Conservation (phyloP, 2,113 vertebrate species). For the Dendropsophus ebraccatus region DNA sequence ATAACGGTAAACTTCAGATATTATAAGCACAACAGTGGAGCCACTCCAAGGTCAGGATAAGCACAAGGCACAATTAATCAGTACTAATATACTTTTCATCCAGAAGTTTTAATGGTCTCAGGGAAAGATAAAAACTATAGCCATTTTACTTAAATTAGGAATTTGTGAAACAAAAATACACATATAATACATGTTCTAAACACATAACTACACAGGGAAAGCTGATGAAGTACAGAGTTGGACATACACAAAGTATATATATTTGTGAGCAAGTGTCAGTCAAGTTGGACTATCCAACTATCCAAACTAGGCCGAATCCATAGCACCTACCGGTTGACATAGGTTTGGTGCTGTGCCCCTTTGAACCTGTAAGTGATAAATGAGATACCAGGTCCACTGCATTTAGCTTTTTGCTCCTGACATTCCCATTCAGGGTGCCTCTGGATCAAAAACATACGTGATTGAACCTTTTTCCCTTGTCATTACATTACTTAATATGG, state of each 20-base stretch:
- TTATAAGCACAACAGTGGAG: conserved; percentile 35
- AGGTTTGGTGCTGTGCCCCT: no score
- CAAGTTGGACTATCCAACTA: no score
- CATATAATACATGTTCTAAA: background rate
- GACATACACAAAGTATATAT: background rate
- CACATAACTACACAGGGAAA: background rate
- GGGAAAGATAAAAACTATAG: background rate
- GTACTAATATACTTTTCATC: conserved; percentile 19
- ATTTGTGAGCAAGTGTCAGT: no score
- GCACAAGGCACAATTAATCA: conserved; percentile 50
- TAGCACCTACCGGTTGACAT: no score
- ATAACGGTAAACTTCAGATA: conserved; percentile 50
- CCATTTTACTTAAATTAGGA: background rate
- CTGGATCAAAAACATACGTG: no score
- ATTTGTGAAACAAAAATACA: background rate
- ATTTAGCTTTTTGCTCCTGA: no score
- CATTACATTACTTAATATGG: no score
- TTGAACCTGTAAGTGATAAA: no score
- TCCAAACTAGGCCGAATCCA: no score
- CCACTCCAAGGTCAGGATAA: conserved; percentile 25
- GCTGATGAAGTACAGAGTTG: background rate
- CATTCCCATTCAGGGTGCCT: no score
- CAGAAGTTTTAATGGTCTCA: background rate
- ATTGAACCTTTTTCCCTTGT: no score
- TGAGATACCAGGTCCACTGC: no score